These are phyloP conservation scores for Ectemnius continuus DNA, from an alignment of 2,888 invertebrate species.

Conservation along the genomic window DNA sequence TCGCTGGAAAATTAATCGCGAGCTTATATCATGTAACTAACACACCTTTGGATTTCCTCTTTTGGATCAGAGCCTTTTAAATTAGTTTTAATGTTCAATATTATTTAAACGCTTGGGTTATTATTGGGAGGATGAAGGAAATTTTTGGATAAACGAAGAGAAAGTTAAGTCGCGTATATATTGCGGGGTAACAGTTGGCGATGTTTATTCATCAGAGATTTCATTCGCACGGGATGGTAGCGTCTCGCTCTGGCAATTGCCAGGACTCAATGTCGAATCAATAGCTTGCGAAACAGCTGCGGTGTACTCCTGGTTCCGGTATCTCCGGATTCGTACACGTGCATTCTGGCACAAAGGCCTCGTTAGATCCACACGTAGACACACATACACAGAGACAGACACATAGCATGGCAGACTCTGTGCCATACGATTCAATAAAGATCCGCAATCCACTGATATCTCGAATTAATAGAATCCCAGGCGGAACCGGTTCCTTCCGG, in stretches of 20 bases:
- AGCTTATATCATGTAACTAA: not conserved
- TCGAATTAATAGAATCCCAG: constrained; percentile 24
- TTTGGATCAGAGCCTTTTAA: too few species aligned
- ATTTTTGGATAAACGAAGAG: too few species aligned
- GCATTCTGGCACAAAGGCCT: constrained; percentile 16
- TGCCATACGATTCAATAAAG: constrained; percentile 6
- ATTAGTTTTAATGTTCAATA: too few species aligned
- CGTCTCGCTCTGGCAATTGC: too few species aligned
- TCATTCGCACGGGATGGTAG: too few species aligned
- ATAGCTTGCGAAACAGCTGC: constrained; percentile 7
- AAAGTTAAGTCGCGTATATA: not conserved
- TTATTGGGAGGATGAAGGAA: too few species aligned
- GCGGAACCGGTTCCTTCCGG: constrained; percentile 27
- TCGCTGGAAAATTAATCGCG: constrained; percentile 33
- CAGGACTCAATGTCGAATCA: not conserved
- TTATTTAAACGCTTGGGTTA: too few species aligned
- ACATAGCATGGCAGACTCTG: not conserved
- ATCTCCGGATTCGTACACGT: constrained; percentile 11
- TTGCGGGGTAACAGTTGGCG: not conserved
- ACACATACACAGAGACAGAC: too few species aligned
- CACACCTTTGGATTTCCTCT: too few species aligned
- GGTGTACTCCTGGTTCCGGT: constrained; percentile 7
- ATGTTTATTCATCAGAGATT: too few species aligned
- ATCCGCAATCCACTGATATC: not conserved
- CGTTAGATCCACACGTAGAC: not conserved